A percentile compares a stretch with the other conserved stretches of the same genome.
These are phyloP conservation scores for Leptobrachium ailaonicum DNA, from an alignment of 2,113 vertebrate genomes.

Conservation along the genomic window DNA sequence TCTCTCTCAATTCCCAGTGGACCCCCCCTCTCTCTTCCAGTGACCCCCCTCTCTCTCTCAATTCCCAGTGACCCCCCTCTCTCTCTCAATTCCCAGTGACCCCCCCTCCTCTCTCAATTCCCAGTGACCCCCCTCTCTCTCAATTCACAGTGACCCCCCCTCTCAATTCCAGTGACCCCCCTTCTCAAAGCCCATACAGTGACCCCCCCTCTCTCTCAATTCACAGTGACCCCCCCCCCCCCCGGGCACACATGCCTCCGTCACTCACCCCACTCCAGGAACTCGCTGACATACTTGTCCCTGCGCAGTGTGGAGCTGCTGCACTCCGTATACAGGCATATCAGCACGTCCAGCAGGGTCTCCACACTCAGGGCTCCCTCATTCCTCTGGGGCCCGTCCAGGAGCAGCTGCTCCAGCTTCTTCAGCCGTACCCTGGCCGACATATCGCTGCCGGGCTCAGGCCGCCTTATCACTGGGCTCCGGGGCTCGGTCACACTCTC, in stretches of 20 bases:
- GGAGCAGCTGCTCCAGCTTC: conserved; percentile 90
- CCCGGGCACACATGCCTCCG: neutral
- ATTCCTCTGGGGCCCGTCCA: conserved; percentile 76
- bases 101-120: too few species aligned
- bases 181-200: neutral
- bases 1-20: too few species aligned
- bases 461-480: conserved; percentile 6
- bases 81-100: too few species aligned
- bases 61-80: too few species aligned
- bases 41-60: too few species aligned
- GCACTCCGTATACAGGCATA: conserved; percentile 85
- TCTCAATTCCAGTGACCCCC: neutral
- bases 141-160: too few species aligned
- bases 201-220: neutral
- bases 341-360: conserved; percentile 88
- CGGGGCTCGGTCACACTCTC: too few species aligned
- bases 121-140: too few species aligned
- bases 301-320: conserved; percentile 80
- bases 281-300: conserved; percentile 90
- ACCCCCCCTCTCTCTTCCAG: too few species aligned
- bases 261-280: conserved; percentile 92
- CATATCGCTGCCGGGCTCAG: conserved; percentile 65
- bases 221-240: too few species aligned
- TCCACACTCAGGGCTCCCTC: conserved; percentile 84
- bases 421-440: conserved; percentile 91